Base-by-base conservation (phyloP, 2,888 invertebrate species). In the Parnassius smintheus region DNA sequence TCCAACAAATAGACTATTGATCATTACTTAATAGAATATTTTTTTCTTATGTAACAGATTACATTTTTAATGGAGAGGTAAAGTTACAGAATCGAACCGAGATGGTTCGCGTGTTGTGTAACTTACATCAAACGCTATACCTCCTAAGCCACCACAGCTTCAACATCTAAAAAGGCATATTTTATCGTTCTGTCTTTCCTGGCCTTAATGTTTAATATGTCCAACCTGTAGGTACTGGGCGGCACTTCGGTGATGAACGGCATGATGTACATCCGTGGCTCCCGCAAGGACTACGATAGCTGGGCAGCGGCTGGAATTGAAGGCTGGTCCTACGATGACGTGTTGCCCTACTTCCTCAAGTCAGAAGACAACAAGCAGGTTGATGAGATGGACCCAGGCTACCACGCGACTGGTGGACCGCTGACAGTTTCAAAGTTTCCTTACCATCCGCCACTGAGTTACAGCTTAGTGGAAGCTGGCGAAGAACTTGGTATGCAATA, bases 211-310 rank as follows among this genome's bases (percentile, higher is more conserved):
- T 53, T 25, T 25, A 9, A 13, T 48, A 3, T 3, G 22, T 9
- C 9, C 12, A 4, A 50, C 18, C 18, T 49, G 8, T 7, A 95
- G 95, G 96, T 97, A 0, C 86, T 98, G 10, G 98, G 98, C 8
- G 98, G 98, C 0, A 98, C 97, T 0, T 98, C 98, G 13, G 97
- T 97, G 0, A 94, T 98, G 91, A 98, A 98, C 84, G 98, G 98
- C 25, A 98, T 98, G 98, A 98, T 96, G 94, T 98, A 98, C 85
- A 96, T 98, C 70, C 93, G 98, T 41, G 98, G 98, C 1, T 95
- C 97, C 63, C 94, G 95, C 35, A 94, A 94, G 66, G 98, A 98
- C 86, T 98, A 95, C 85, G 97, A 98, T 79, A 93, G 94, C 66
- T 98, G 98, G 98, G 96, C 96, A 0, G 94, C 93, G 0, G 92